phyloP scores from a whole-genome alignment of 1,140 invertebrate genomes.

The Notospermus geniculatus region DNA sequence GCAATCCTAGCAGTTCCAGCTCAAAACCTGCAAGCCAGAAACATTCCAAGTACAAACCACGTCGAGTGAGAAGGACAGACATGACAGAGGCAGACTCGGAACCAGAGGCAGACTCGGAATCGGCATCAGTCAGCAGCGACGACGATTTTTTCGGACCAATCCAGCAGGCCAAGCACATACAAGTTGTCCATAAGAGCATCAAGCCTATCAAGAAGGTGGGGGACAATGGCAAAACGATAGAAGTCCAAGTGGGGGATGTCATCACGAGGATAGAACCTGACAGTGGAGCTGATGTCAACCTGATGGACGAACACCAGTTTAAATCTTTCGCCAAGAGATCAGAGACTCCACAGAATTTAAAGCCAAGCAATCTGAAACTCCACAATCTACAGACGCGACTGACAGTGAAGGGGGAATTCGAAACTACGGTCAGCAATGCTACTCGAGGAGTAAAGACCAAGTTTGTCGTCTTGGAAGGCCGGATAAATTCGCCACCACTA shows the following conservation, averaged over 20 bases:
- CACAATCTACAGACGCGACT: neutral
- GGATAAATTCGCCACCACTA: neutral
- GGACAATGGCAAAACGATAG: neutral
- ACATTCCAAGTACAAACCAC: too few relatives aligned
- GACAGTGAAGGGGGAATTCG: neutral
- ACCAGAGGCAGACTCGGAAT: neutral
- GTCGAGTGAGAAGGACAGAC: too few relatives aligned
- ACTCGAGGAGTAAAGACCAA: neutral
- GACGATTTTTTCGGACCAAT: neutral
- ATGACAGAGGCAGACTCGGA: neutral
- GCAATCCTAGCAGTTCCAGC: too few relatives aligned
- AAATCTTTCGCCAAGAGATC: neutral
- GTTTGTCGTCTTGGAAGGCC: neutral
- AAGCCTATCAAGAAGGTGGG: too few relatives aligned
- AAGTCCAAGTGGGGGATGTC: neutral
- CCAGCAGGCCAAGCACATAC: neutral
- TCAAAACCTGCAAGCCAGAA: too few relatives aligned
- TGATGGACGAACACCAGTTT: constrained; percentile 9
- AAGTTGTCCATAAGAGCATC: neutral
- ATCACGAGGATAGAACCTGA: neutral
- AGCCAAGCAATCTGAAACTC: neutral
- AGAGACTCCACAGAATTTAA: neutral
- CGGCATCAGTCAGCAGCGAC: neutral
- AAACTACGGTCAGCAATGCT: too few relatives aligned
- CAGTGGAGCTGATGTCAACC: neutral